Conservation (phyloP, 2,888 invertebrate genomes). For the Scaptomyza parva region DNA sequence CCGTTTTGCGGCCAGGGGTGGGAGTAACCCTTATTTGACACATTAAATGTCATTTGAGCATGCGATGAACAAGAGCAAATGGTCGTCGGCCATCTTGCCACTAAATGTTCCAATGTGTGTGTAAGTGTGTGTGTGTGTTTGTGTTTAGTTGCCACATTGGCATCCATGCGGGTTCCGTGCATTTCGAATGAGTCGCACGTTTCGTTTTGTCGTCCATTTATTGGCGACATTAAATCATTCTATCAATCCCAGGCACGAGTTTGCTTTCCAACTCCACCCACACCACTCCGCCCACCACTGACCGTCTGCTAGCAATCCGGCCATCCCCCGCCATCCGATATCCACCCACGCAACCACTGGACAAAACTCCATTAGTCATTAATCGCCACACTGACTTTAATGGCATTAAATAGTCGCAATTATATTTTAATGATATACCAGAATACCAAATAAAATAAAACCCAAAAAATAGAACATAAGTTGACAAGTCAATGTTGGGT, state of each 20-base stretch:
- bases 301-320: constrained; percentile 38
- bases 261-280: constrained; percentile 14
- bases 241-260: constrained; percentile 82
- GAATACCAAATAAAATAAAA: constrained; percentile 3
- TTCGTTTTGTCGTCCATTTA: constrained; percentile 72
- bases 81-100: constrained; percentile 79
- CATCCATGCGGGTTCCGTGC: constrained; percentile 64
- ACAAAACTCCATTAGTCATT: constrained; percentile 74
- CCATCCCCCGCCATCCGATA: neutral
- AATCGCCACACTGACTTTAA: constrained; percentile 79
- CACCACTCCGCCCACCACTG: constrained; percentile 30
- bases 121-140: constrained; percentile 4
- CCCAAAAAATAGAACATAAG: constrained; percentile 5
- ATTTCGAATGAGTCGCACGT: constrained; percentile 77
- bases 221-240: constrained; percentile 84
- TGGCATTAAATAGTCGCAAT: constrained; percentile 82
- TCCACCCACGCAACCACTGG: constrained; percentile 11
- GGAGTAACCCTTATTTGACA: constrained; percentile 82
- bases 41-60: constrained; percentile 82
- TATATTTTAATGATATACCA: constrained; percentile 73
- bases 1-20: constrained; percentile 30
- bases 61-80: constrained; percentile 70
- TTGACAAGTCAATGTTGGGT: neutral
- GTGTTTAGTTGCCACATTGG: constrained; percentile 26
- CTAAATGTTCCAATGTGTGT: constrained; percentile 3